Conservation (phyloP, 1,140 invertebrate genomes). For the Ylistrum balloti region DNA sequence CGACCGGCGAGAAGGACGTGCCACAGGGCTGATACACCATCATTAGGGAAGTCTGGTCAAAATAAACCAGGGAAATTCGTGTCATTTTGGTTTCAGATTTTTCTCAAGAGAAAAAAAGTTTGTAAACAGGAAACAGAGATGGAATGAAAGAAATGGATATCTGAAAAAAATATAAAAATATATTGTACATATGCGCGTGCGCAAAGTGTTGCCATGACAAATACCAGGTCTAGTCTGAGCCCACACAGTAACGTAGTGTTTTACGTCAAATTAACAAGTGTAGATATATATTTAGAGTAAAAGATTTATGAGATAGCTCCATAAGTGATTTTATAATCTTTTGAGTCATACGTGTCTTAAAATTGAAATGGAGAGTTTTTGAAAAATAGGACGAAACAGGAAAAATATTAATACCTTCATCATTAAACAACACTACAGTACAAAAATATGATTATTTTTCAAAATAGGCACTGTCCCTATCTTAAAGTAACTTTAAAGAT, state of each 20-base stretch:
- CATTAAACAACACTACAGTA: too few species aligned
- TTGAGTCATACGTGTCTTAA: too few species aligned
- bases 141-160: constrained; percentile 35
- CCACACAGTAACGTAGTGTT: not conserved
- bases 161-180: not conserved
- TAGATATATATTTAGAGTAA: constrained; percentile 20
- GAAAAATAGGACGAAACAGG: too few species aligned
- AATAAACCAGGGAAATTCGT: constrained; percentile 9
- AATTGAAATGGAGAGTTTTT: too few species aligned
- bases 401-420: too few species aligned
- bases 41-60: constrained; percentile 37
- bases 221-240: not conserved
- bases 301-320: not conserved
- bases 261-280: not conserved
- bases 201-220: not conserved
- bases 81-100: constrained; percentile 35
- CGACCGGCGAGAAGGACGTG: not conserved
- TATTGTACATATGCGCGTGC: not conserved
- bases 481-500: too few species aligned
- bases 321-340: too few species aligned
- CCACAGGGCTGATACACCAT: not conserved
- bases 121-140: constrained; percentile 38
- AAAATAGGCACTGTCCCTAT: too few species aligned
- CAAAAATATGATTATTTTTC: too few species aligned
- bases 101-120: constrained; percentile 37